Evolutionary conservation across 2,888 invertebrate species (phyloP), one percentile per base, ranked within the genome.

Genomic region (Deroplatys truncata): DNA sequence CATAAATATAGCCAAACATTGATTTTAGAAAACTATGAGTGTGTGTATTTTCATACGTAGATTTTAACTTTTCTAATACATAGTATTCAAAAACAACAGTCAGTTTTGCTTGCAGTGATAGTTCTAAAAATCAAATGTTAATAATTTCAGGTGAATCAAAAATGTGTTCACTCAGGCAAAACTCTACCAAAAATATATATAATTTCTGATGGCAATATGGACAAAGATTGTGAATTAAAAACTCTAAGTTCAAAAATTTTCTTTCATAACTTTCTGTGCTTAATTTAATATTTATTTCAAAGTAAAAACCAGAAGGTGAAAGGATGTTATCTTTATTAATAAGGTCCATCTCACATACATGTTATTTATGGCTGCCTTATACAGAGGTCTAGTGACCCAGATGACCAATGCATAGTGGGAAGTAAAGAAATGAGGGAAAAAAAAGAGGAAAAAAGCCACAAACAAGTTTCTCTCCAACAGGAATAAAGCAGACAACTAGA

Each of bases 371-470:
- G 25, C 56, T 72, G 56, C 20, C 56, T 72, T 72, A 72, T 72
- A 72, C 15, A 72, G 56, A 83, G 82, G 72, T 83, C 87, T 35
- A 87, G 1, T 87, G 87, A 87, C 87, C 87, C 43, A 87, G 87
- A 87, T 87, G 87, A 43, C 43, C 43, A 83, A 87, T 35, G 72
- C 31, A 16, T 82, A 87, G 87, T 87, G 82, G 87, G 87, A 35
- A 83, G 87, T 87, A n/a, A 31, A 29, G 25, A 25, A 31, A 29
- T 15, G 84, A 13, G 29, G 29, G 8, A 35, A 72, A 86, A 72
- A 43, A 85, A 85, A 28, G 56, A 86, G 28, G 16, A 72, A 87
- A 82, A 31, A 13, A 43, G 43, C 5, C 56, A 72, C 20, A 72
- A 20, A 72, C 56, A 72, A 20, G 56, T 20, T 72, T 72, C 56